Evolutionary conservation across 1,140 invertebrate genomes (phyloP), one percentile per base, ranked within the genome.

Genomic region (Eupristina koningsbergeri): DNA sequence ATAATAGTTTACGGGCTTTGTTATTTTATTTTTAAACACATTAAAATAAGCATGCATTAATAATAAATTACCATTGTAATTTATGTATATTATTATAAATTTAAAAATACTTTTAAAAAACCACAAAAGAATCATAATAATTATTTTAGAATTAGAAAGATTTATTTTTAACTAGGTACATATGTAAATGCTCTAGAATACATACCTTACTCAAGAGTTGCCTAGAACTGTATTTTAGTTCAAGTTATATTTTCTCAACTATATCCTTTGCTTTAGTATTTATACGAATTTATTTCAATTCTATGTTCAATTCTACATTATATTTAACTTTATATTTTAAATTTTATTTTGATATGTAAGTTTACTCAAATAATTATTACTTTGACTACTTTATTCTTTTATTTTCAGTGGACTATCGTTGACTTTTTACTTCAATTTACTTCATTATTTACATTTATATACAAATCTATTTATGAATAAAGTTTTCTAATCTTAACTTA

Each of bases 101-200:
- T 31, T 36, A 19, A 19, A 67, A 67, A 36, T 67, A 34, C 17
- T 36, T 41, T n/a, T n/a, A n/a, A n/a, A 41, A n/a, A 71, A 39
- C 19, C 22, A n/a, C 41, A 41, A n/a, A n/a, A 71, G 67, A 71
- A 71, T 41, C n/a, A 22, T 36, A 61, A 22, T 79, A 74, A 79
- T 84, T 84, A 67, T 47, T 79, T 79, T 79, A 79, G 58, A 74
- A 79, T 73, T 36, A 61, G 53, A 41, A 71, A 80, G 76, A 84
- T 84, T 79, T 84, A 84, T 84, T 45, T 73, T 29, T 63, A 45
- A 83, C 45, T 64, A 77, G 82, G 75, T 79, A 50, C 64, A 63
- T 83, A 79, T 83, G 76, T 79, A 83, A 83, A 83, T 78, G 64
- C 34, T 26, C 31, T 53, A 69, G 67, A 79, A 83, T 79, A 50